phyloP scores from a whole-genome alignment of 2,113 vertebrate species.

The Passer montanus region DNA sequence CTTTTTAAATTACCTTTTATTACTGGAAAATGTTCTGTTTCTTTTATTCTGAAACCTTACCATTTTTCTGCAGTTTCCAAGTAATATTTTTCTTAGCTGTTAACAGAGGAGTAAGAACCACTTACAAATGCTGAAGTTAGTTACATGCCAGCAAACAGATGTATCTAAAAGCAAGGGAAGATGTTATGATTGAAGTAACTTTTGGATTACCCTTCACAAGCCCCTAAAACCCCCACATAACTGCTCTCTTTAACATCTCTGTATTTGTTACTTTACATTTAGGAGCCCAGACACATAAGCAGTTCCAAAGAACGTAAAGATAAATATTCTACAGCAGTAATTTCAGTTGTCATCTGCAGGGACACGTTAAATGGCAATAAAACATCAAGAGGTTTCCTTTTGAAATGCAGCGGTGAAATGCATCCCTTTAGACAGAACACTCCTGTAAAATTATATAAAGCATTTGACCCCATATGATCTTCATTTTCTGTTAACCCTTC shows the following conservation, averaged over 20 bases:
- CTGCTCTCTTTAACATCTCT: background rate
- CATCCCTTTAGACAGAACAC: background rate
- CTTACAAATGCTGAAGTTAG: background rate
- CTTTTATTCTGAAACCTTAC: background rate
- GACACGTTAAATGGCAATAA: background rate
- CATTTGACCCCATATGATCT: background rate
- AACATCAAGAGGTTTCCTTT: background rate
- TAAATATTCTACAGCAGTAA: background rate
- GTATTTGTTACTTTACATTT: background rate
- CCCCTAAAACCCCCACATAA: background rate
- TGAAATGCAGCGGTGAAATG: background rate
- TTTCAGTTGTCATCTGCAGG: background rate
- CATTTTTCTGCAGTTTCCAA: background rate
- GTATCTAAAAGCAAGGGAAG: background rate
- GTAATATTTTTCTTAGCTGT: background rate
- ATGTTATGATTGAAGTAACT: background rate
- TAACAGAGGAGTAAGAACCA: background rate
- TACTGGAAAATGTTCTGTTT: background rate
- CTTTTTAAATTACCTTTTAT: background rate
- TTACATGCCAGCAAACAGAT: background rate
- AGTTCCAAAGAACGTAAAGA: background rate
- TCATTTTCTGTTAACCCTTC: background rate
- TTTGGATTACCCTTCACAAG: background rate
- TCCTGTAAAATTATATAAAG: background rate
- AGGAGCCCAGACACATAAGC: background rate